Percentiles rank a stretch among this genome's conserved stretches.
Evolutionary conservation across 2,113 vertebrate genomes (phyloP).

Genomic region (Meleagris gallopavo): DNA sequence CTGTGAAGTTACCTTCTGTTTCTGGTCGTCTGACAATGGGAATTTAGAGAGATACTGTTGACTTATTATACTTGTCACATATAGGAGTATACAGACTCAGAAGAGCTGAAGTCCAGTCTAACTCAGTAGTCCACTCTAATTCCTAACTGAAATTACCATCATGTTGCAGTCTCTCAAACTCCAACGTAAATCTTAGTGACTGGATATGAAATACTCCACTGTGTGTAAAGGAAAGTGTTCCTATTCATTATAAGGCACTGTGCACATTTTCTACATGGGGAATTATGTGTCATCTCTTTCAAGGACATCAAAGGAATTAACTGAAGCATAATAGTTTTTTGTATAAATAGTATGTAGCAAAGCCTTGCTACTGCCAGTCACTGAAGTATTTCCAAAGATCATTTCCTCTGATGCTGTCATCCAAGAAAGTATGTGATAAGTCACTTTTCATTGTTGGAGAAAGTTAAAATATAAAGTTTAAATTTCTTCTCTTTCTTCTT

Average conservation of each 20-base stretch:
- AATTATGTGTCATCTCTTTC: slow-evolving; percentile 28
- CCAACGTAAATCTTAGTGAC: background rate
- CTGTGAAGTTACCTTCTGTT: background rate
- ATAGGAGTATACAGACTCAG: background rate
- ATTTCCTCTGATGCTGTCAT: slow-evolving; percentile 33
- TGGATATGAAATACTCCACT: background rate
- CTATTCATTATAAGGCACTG: background rate
- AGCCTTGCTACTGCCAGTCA: slow-evolving; percentile 23
- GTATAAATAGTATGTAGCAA: background rate
- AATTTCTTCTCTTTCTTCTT: background rate
- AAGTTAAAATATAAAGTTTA: background rate
- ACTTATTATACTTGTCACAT: background rate
- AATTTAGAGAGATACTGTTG: background rate
- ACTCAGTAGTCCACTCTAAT: background rate
- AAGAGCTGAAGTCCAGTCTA: background rate
- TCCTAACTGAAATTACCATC: background rate
- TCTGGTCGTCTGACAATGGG: background rate
- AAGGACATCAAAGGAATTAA: slow-evolving; percentile 54
- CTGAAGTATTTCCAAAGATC: slow-evolving; percentile 20
- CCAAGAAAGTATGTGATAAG: background rate
- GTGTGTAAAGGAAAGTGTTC: background rate
- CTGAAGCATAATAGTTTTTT: slow-evolving; percentile 14
- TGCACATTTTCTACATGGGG: background rate
- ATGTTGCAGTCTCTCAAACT: background rate
- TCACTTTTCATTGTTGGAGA: background rate